Evolutionary conservation across 2,797 vertebrate genomes (phyloP), one percentile per base, ranked within the genome.

Genomic region (Cichlasoma orientale): DNA sequence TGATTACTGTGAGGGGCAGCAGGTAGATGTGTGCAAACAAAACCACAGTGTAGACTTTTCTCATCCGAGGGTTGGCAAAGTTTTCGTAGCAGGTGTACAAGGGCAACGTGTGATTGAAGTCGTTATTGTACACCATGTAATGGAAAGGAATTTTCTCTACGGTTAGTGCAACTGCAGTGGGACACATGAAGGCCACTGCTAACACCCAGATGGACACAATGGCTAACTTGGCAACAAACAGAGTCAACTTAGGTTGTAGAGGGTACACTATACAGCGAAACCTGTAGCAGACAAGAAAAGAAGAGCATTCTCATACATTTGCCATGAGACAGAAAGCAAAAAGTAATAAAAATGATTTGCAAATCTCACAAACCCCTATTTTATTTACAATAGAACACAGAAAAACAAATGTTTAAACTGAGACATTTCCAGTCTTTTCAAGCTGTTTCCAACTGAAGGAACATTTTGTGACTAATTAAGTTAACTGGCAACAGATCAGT

Each of bases 261-360:
- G 96, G 96, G 77, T 91, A 95, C n/a, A 97, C 92, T 11, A 97
- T 95, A 78, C 95, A 96, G 25, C 94, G 95, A 84, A 96, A 96
- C 91, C 96, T 96, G 82, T 7, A 25, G 58, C 4, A 29, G 14
- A 68, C 27, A 33, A 74, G 12, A 13, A 77, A 55, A 75, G n/a
- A 75, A 61, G 4, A 55, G n/a, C 19, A 73, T 4, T 21, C 19
- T 1, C 7, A 53, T 12, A 19, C 6, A 47, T 82, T 72, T 75
- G 41, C 3, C 10, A 7, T 5, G n/a, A 52, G 10, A 71, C 3
- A 63, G 16, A 23, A 29, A 27, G 19, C 16, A 54, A 41, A 7
- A 33, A 9, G 9, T 8, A 8, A 33, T 7, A 33, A 33, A 7
- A 33, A 11, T 58, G 18, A 33, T 18, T 31, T 33, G 9, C 12